Evolutionary conservation across 2,888 invertebrate genomes (phyloP).

Genomic region (Microctonus hyperodae): DNA sequence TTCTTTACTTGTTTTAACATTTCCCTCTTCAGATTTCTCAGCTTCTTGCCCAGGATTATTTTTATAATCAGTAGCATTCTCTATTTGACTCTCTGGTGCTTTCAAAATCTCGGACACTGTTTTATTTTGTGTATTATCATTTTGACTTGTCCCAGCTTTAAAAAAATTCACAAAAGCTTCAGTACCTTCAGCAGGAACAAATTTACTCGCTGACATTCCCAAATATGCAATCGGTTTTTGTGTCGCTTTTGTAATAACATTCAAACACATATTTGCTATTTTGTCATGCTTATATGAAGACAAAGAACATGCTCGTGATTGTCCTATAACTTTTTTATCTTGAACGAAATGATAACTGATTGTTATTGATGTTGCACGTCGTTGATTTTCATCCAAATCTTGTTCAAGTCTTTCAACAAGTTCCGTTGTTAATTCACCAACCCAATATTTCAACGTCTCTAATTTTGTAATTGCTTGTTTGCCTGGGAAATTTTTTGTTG

Average conservation of each 20-base stretch:
- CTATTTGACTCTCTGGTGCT: not conserved
- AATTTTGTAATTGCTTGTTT: slow-evolving; percentile 74
- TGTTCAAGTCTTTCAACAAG: slow-evolving; percentile 82
- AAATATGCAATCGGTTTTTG: slow-evolving; percentile 64
- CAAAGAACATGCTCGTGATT: slow-evolving; percentile 71
- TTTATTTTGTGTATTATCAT: slow-evolving; percentile 2
- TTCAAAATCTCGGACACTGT: not conserved
- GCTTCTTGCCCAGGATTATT: no score
- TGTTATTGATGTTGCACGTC: slow-evolving; percentile 81
- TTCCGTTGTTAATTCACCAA: slow-evolving; percentile 82
- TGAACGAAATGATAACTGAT: slow-evolving; percentile 68
- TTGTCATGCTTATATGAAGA: slow-evolving; percentile 72
- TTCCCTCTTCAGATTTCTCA: slow-evolving; percentile 35
- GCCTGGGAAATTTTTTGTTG: slow-evolving; percentile 93
- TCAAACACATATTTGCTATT: slow-evolving; percentile 72
- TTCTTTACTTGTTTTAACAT: slow-evolving; percentile 48
- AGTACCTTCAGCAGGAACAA: slow-evolving; percentile 51
- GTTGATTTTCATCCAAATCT: slow-evolving; percentile 81
- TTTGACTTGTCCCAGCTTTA: slow-evolving; percentile 53
- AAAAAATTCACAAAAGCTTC: slow-evolving; percentile 55
- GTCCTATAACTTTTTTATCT: slow-evolving; percentile 43
- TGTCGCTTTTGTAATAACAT: slow-evolving; percentile 71
- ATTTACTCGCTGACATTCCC: slow-evolving; percentile 66
- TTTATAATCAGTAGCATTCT: not conserved
- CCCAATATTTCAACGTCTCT: slow-evolving; percentile 76